A percentile compares a stretch with the other conserved stretches of the same genome.
These are phyloP conservation scores for Scleropages formosus DNA, from an alignment of 2,797 vertebrate species.

Conservation along the genomic window DNA sequence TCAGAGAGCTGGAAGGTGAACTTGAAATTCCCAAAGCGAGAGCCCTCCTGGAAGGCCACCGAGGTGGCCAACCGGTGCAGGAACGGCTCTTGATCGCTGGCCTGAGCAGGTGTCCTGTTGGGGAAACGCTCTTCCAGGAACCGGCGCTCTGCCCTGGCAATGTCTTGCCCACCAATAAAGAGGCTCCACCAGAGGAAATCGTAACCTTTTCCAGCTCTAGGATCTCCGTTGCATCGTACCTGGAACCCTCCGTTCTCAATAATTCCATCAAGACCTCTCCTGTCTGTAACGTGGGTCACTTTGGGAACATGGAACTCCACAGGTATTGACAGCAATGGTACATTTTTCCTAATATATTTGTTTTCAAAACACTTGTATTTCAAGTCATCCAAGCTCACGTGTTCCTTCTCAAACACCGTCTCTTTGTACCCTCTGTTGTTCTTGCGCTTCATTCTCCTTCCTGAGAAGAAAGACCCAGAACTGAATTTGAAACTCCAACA, in stretches of 20 bases:
- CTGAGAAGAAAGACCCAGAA: not conserved
- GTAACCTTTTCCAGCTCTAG: not conserved
- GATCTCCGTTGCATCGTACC: fast-evolving
- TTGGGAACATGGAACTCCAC: not conserved
- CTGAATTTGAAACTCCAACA: too few relatives aligned
- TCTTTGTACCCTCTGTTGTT: too few relatives aligned
- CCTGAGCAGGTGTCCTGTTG: not conserved
- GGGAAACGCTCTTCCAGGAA: not conserved
- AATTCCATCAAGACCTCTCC: not conserved
- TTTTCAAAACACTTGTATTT: not conserved
- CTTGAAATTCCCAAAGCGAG: constrained; percentile 35
- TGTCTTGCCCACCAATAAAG: not conserved
- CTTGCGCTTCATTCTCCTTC: not conserved
- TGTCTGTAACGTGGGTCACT: not conserved
- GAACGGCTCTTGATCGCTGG: not conserved
- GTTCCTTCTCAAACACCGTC: not conserved
- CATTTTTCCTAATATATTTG: not conserved
- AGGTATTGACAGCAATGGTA: not conserved
- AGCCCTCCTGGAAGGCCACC: not conserved
- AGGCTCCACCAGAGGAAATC: not conserved
- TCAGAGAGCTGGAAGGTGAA: constrained; percentile 24
- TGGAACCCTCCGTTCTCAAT: not conserved
- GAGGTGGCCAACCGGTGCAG: not conserved
- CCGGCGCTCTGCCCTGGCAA: not conserved
- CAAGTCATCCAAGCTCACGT: not conserved